Percentiles rank a stretch among this genome's conserved stretches.
Conservation (phyloP, 2,113 vertebrate species). For the Macrotis lagotis region DNA sequence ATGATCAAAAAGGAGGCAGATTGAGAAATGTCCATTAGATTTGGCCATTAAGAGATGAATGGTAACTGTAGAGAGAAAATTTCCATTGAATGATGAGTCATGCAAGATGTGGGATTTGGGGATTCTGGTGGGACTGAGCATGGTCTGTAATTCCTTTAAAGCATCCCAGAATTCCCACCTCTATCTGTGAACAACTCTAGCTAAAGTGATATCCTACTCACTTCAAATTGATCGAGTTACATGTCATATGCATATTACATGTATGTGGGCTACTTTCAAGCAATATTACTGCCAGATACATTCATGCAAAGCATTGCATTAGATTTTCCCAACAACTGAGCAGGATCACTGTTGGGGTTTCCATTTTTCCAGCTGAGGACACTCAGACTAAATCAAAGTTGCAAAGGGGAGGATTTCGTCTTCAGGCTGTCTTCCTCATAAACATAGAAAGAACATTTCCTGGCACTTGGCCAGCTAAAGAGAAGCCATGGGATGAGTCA, state of each 20-base stretch:
- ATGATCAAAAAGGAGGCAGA: background rate
- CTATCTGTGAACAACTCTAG: background rate
- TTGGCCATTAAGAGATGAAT: too few relatives aligned
- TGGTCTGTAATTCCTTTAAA: background rate
- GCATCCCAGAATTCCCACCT: background rate
- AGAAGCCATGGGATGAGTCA: constrained; percentile 68
- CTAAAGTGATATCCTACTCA: background rate
- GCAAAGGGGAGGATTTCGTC: constrained; percentile 30
- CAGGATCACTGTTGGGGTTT: background rate
- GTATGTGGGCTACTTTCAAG: background rate
- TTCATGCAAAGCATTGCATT: background rate
- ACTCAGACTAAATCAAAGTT: background rate
- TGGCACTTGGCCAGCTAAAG: constrained; percentile 52
- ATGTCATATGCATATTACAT: background rate
- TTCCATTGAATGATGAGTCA: background rate
- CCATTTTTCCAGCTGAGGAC: background rate
- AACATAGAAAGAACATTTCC: constrained; percentile 1
- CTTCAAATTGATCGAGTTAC: background rate
- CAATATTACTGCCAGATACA: background rate
- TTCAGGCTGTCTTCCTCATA: background rate
- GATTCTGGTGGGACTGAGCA: background rate
- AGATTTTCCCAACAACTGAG: background rate
- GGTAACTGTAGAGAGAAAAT: too few relatives aligned
- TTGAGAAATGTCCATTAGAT: background rate
- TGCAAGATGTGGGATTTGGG: background rate